Conservation (phyloP, 2,888 invertebrate genomes). For the Dryobotodes eremita region DNA sequence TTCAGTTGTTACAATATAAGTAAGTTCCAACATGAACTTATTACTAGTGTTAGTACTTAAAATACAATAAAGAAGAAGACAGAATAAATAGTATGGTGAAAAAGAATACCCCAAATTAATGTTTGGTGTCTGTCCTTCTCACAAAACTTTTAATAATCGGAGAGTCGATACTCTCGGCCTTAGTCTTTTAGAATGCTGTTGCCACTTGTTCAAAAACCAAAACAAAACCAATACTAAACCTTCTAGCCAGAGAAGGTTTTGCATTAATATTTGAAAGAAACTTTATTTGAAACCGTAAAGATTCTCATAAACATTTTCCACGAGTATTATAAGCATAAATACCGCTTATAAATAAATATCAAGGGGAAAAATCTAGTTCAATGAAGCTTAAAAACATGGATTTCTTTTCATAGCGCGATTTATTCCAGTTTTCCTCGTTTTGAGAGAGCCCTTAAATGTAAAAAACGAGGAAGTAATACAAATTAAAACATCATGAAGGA, state of each 20-base stretch:
- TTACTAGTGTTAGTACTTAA: too few relatives aligned
- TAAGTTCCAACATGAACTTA: too few relatives aligned
- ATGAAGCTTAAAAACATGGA: conserved; percentile 47
- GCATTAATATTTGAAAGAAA: conserved; percentile 7
- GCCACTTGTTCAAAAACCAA: too few relatives aligned
- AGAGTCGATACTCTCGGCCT: too few relatives aligned
- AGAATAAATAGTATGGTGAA: too few relatives aligned
- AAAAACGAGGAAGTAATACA: conserved; percentile 32
- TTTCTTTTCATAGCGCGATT: conserved; percentile 55
- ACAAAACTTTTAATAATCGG: too few relatives aligned
- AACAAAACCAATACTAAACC: not conserved
- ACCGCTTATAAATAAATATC: conserved; percentile 56
- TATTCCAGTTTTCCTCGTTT: conserved; percentile 43
- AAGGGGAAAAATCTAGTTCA: conserved; percentile 52
- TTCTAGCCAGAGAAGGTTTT: not conserved
- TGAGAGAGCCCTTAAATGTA: conserved; percentile 27
- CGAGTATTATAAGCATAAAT: conserved; percentile 40
- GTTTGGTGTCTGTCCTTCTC: too few relatives aligned
- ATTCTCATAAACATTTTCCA: conserved; percentile 19
- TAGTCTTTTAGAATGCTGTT: too few relatives aligned
- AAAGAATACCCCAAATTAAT: too few relatives aligned
- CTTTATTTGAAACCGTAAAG: conserved; percentile 11
- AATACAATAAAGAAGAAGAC: too few relatives aligned
- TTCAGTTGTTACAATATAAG: too few relatives aligned
- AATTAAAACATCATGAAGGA: conserved; percentile 50